phyloP scores from a whole-genome alignment of 1,140 invertebrate genomes.

The Aphis craccivora region DNA sequence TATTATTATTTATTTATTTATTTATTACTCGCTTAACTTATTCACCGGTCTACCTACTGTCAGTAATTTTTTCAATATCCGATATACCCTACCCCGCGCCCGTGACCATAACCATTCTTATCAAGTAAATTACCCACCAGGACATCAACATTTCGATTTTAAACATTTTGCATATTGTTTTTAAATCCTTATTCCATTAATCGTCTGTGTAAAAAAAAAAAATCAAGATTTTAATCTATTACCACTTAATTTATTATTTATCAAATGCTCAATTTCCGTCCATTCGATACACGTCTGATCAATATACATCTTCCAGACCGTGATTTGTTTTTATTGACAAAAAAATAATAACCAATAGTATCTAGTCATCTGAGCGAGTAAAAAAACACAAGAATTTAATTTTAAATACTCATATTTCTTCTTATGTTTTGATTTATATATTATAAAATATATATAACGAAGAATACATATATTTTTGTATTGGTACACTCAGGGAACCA shows the following conservation, averaged over 20 bases:
- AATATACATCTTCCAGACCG: neutral
- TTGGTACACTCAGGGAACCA: constrained; percentile 22
- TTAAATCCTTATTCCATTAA: neutral
- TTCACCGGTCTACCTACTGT: neutral
- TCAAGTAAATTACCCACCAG: neutral
- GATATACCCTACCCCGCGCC: neutral
- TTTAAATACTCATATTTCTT: neutral
- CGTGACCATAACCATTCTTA: neutral
- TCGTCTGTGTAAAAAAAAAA: no score
- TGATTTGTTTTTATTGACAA: neutral
- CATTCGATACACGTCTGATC: constrained; percentile 6
- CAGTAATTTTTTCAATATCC: neutral
- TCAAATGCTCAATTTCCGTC: constrained; percentile 46
- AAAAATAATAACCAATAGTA: neutral
- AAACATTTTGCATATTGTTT: neutral
- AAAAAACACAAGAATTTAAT: neutral
- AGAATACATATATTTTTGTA: constrained; percentile 40
- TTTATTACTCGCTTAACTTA: constrained; percentile 26
- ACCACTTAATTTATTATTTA: neutral
- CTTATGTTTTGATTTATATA: constrained; percentile 16
- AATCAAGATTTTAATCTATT: neutral
- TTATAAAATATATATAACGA: neutral
- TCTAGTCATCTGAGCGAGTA: constrained; percentile 41
- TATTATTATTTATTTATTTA: constrained; percentile 32
- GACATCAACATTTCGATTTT: neutral